phyloP scores from a whole-genome alignment of 2,113 vertebrate genomes.

The Illadopsis cleaveri region DNA sequence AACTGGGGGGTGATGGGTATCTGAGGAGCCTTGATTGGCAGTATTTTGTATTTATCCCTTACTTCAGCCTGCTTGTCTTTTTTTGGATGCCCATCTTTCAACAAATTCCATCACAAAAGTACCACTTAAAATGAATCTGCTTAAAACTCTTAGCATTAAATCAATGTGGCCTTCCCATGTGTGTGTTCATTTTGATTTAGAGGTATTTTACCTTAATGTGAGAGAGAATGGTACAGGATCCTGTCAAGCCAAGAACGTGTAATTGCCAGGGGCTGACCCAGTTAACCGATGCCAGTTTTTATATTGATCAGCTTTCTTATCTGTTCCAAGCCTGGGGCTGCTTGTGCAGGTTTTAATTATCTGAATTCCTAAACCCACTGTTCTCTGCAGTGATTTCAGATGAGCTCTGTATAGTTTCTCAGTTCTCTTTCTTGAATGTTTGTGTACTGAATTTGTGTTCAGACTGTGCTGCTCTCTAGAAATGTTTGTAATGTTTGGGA shows the following conservation, averaged over 20 bases:
- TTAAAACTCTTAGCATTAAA: background rate
- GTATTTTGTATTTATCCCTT: background rate
- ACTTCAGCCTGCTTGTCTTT: background rate
- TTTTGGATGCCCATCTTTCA: background rate
- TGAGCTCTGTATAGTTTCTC: background rate
- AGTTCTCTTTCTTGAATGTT: background rate
- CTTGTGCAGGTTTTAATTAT: background rate
- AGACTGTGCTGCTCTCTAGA: background rate
- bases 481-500: background rate
- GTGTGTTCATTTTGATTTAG: background rate
- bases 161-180: rapidly evolving
- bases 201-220: background rate
- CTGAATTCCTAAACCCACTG: background rate
- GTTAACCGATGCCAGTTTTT: background rate
- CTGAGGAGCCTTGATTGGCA: background rate
- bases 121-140: background rate
- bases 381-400: background rate
- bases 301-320: background rate
- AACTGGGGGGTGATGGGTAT: background rate
- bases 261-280: background rate
- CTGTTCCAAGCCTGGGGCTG: background rate
- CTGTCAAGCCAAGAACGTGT: background rate
- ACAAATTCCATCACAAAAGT: background rate
- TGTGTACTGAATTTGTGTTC: background rate
- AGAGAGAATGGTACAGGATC: background rate